phyloP scores from a whole-genome alignment of 2,888 invertebrate genomes.

The Microplitis manilae region DNA sequence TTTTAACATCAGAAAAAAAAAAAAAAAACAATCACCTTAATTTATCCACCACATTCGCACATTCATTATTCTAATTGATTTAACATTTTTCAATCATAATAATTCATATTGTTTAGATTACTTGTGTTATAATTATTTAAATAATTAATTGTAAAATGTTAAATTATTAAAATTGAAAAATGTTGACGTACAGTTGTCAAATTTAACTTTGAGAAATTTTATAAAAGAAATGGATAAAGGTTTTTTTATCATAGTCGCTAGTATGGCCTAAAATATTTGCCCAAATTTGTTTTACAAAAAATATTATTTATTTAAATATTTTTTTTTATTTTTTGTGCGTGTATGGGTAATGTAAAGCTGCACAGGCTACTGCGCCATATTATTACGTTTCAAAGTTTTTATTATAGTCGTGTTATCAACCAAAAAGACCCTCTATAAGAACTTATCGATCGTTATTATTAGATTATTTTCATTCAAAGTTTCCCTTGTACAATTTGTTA shows the following conservation, averaged over 20 bases:
- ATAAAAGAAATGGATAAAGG: slow-evolving; percentile 27
- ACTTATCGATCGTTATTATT: slow-evolving; percentile 2
- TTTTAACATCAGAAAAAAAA: slow-evolving; percentile 36
- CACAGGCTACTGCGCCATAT: slow-evolving; percentile 59
- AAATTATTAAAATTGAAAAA: slow-evolving; percentile 23
- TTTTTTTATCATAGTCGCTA: slow-evolving; percentile 17
- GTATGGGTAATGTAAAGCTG: slow-evolving; percentile 65
- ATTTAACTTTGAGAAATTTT: slow-evolving; percentile 40
- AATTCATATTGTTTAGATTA: neutral
- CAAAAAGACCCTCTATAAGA: neutral
- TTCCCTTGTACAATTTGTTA: slow-evolving; percentile 25
- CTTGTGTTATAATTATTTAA: neutral
- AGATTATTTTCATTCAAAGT: neutral
- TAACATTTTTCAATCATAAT: slow-evolving; percentile 53
- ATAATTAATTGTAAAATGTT: neutral
- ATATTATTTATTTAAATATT: slow-evolving; percentile 36
- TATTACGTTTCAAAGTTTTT: slow-evolving; percentile 38
- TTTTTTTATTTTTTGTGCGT: slow-evolving; percentile 51
- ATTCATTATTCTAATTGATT: slow-evolving; percentile 48
- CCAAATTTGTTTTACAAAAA: slow-evolving; percentile 53
- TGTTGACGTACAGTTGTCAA: slow-evolving; percentile 36
- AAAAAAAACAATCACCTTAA: slow-evolving; percentile 48
- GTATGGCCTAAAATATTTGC: slow-evolving; percentile 49
- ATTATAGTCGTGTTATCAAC: slow-evolving; percentile 28
- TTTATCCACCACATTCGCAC: slow-evolving; percentile 50